A percentile compares a stretch with the other conserved stretches of the same genome.
Evolutionary conservation across 2,113 vertebrate species (phyloP).

Genomic region (Mesembrinibis cayennensis): DNA sequence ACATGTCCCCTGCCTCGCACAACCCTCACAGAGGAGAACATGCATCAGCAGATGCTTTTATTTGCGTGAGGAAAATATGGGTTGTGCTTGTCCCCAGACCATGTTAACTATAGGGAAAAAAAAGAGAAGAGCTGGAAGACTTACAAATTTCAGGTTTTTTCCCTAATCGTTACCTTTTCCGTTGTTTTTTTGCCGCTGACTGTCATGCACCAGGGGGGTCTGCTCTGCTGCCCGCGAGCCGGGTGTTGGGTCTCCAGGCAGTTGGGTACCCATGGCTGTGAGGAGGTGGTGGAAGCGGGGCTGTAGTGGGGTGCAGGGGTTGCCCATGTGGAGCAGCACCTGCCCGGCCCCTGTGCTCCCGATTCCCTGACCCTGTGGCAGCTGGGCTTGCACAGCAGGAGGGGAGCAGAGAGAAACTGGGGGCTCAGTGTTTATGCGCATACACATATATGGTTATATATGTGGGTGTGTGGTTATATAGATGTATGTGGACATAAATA

Average conservation of each 20-base stretch:
- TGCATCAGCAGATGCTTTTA: neutral
- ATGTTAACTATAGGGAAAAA: rapidly evolving
- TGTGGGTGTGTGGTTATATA: too few species aligned
- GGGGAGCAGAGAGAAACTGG: neutral
- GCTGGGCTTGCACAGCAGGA: neutral
- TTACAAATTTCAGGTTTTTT: rapidly evolving
- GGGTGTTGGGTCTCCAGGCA: neutral
- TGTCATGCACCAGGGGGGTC: neutral
- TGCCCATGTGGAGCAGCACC: neutral
- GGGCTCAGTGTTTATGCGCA: rapidly evolving
- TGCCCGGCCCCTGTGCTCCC: neutral
- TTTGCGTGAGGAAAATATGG: rapidly evolving
- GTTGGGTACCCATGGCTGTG: neutral
- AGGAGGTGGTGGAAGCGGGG: neutral
- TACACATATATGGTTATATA: rapidly evolving
- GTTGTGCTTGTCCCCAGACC: neutral
- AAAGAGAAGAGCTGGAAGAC: neutral
- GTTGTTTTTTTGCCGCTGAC: neutral
- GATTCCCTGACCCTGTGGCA: neutral
- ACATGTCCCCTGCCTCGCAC: neutral
- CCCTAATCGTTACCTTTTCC: neutral
- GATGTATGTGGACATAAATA: neutral
- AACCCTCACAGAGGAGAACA: neutral
- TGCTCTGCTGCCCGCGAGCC: rapidly evolving
- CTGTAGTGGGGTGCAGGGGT: neutral